Base-by-base conservation (phyloP, 2,113 vertebrate species). In the Panthera tigris region DNA sequence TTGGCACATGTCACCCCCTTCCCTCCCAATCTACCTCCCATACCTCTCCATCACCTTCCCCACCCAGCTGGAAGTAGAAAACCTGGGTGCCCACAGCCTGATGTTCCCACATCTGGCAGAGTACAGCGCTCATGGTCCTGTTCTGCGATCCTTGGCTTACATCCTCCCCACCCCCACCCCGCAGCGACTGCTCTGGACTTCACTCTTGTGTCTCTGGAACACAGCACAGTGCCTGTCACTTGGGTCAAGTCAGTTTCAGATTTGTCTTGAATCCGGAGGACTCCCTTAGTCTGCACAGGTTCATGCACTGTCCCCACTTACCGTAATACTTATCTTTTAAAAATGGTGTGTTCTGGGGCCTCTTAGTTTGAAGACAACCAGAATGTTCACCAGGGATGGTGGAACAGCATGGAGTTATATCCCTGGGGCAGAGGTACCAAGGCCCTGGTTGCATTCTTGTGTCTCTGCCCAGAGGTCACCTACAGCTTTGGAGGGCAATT, bases 41-140 rank as follows among this genome's bases (percentile, higher is more conserved):
- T 31, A 25, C 55, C 50, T 65, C 65, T 36, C 25, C 3, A 13
- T 50, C 55, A 27, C 13, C 27, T 66, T 8, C 12, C 33, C 3
- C 3, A 4, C 55, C 15, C 29, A 8, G 21, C 23, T 68, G 41
- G 39, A 52, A 50, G 12, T 5, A 52, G 18, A 19, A 0, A 0
- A 3, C 6, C 73, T 5, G 1, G 18, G 45, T 13, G 5, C 15
- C 71, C n/a, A 41, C 2, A 82, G n/a, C 27, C 36, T 2, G 25
- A 21, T 21, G 66, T 27, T 25, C 31, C 63, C 10, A 4, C 2
- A 2, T 5, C 88, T 4, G 16, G 95, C 89, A 19, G 4, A 16
- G 63, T 21, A 10, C 7, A 16, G 81, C 10, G 12, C 0, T 14
- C 29, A 9, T 0, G 10, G 14, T 66, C 19, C n/a, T n/a, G 45